phyloP scores from a whole-genome alignment of 2,113 vertebrate genomes.

The Ariopsis seemanni region DNA sequence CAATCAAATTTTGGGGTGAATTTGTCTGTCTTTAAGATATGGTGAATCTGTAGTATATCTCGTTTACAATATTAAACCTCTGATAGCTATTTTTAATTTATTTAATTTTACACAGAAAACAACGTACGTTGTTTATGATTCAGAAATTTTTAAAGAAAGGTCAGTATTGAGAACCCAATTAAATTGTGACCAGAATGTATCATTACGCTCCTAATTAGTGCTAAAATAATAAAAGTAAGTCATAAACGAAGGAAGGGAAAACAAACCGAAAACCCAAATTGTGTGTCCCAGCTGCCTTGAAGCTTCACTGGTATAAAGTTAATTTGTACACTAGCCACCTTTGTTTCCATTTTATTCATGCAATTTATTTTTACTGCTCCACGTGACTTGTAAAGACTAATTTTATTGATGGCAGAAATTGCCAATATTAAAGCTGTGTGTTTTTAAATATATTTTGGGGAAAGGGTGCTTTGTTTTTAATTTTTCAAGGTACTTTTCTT shows the following conservation, averaged over 20 bases:
- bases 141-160: background rate
- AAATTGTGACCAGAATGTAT: too few relatives aligned
- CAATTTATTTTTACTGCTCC: constrained; percentile 9
- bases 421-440: background rate
- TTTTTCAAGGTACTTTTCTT: background rate
- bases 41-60: too few relatives aligned
- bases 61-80: too few relatives aligned
- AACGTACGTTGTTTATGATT: background rate
- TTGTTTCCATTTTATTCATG: background rate
- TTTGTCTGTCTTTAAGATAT: background rate
- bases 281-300: background rate
- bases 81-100: background rate
- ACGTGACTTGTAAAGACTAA: background rate
- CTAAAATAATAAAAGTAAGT: background rate
- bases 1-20: background rate
- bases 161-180: background rate
- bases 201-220: too few relatives aligned
- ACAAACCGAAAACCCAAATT: background rate
- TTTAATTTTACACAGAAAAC: background rate
- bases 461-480: background rate
- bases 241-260: background rate
- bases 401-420: background rate
- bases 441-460: background rate
- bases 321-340: background rate
- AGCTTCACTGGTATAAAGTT: background rate